Evolutionary conservation across 2,797 vertebrate genomes (phyloP).

Genomic region (Acestrorhynchus altus): DNA sequence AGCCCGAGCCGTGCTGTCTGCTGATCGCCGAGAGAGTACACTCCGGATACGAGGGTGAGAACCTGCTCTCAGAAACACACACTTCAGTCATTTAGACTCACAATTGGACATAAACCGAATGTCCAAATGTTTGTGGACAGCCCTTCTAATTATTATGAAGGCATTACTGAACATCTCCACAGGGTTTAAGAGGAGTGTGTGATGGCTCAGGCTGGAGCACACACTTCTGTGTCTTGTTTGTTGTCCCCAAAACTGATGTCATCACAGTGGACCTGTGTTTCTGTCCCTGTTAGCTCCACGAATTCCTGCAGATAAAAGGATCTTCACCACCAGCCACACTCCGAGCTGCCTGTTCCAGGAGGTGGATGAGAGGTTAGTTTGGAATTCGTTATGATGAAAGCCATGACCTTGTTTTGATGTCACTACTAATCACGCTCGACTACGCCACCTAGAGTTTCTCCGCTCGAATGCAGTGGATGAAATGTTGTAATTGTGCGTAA

Average conservation of each 20-base stretch:
- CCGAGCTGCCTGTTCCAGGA: slow-evolving; percentile 84
- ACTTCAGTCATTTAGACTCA: no score
- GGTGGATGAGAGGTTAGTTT: slow-evolving; percentile 79
- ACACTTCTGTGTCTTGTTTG: background rate
- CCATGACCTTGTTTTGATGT: no score
- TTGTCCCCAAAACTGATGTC: background rate
- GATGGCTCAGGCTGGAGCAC: background rate
- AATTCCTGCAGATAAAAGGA: slow-evolving; percentile 82
- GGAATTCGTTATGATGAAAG: background rate
- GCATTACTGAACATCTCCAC: no score
- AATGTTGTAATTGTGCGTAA: no score
- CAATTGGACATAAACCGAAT: no score
- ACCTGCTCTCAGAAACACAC: no score
- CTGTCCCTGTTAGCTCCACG: slow-evolving; percentile 71
- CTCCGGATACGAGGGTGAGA: slow-evolving; percentile 84
- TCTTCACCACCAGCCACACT: slow-evolving; percentile 84
- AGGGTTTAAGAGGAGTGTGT: no score
- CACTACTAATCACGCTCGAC: no score
- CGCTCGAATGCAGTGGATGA: no score
- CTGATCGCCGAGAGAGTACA: slow-evolving; percentile 80
- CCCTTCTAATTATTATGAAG: no score
- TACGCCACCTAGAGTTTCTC: no score
- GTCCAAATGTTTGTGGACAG: no score
- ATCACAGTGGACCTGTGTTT: background rate
- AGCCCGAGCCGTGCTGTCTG: slow-evolving; percentile 80